A percentile compares a stretch with the other conserved stretches of the same genome.
Conservation (phyloP, 2,113 vertebrate genomes). For the Aptenodytes forsteri region DNA sequence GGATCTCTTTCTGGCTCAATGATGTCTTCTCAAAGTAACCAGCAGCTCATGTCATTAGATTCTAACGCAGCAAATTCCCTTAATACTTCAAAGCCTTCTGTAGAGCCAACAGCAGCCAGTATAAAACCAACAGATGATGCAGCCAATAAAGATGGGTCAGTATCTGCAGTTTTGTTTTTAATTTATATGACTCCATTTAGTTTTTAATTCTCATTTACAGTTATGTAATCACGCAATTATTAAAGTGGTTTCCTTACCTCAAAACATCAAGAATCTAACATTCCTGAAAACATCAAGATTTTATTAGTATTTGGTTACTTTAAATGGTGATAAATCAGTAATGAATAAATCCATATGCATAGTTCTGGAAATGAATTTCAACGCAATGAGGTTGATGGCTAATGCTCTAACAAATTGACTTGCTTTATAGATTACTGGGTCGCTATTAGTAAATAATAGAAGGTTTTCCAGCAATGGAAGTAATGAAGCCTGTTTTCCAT, state of each 20-base stretch:
- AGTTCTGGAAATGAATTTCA: neutral
- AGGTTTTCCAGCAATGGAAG: neutral
- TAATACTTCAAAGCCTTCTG: slow-evolving; percentile 78
- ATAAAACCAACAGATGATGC: slow-evolving; percentile 83
- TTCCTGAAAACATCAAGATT: neutral
- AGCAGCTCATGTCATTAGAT: slow-evolving; percentile 88
- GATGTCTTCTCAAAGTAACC: slow-evolving; percentile 87
- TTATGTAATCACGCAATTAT: neutral
- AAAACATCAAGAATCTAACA: neutral
- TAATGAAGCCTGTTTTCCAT: neutral
- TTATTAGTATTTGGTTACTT: neutral
- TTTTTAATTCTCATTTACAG: neutral
- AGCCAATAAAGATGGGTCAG: slow-evolving; percentile 86
- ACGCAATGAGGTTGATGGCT: neutral
- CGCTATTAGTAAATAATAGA: neutral
- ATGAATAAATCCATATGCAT: neutral
- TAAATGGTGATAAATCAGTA: neutral
- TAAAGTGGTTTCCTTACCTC: neutral
- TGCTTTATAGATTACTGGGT: neutral
- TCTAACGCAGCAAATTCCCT: slow-evolving; percentile 84
- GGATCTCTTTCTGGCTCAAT: slow-evolving; percentile 87
- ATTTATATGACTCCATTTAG: neutral
- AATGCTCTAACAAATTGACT: neutral
- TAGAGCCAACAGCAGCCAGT: slow-evolving; percentile 78
- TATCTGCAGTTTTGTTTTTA: neutral